A percentile compares a stretch with the other conserved stretches of the same genome.
phyloP scores from a whole-genome alignment of 2,888 invertebrate species.

The Eubasilissa splendida region DNA sequence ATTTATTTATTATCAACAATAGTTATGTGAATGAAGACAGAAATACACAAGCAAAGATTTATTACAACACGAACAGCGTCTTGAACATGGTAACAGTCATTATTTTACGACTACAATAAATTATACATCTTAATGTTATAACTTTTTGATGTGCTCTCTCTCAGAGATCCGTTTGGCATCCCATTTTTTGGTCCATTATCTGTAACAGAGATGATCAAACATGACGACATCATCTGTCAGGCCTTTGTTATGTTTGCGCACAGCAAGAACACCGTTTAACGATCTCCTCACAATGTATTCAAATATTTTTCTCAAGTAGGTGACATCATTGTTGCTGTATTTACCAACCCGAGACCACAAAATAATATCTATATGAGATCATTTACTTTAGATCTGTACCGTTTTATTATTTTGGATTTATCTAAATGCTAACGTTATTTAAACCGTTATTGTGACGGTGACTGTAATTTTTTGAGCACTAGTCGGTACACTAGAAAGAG shows the following conservation, averaged over 20 bases:
- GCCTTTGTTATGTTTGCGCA: conserved; percentile 28
- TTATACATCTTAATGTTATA: neutral
- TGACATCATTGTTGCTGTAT: conserved; percentile 26
- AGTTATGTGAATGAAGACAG: too few species aligned
- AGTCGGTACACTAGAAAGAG: too few species aligned
- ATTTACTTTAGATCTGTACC: too few species aligned
- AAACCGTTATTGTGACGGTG: too few species aligned
- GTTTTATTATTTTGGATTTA: too few species aligned
- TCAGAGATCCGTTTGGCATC: neutral
- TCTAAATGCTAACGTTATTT: too few species aligned
- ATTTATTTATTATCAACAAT: too few species aligned
- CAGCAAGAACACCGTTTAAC: conserved; percentile 13
- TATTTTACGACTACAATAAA: neutral
- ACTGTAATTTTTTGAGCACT: too few species aligned
- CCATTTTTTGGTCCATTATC: neutral
- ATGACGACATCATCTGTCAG: conserved; percentile 16
- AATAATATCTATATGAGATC: too few species aligned
- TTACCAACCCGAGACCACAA: neutral
- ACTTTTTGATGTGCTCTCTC: conserved; percentile 4
- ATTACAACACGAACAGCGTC: too few species aligned
- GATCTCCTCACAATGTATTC: conserved; percentile 23
- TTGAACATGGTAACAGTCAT: too few species aligned
- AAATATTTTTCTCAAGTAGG: neutral
- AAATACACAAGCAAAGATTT: too few species aligned
- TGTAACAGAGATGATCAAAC: conserved; percentile 7